Evolutionary conservation across 2,888 invertebrate genomes (phyloP).

Genomic region (Thelaira solivaga): DNA sequence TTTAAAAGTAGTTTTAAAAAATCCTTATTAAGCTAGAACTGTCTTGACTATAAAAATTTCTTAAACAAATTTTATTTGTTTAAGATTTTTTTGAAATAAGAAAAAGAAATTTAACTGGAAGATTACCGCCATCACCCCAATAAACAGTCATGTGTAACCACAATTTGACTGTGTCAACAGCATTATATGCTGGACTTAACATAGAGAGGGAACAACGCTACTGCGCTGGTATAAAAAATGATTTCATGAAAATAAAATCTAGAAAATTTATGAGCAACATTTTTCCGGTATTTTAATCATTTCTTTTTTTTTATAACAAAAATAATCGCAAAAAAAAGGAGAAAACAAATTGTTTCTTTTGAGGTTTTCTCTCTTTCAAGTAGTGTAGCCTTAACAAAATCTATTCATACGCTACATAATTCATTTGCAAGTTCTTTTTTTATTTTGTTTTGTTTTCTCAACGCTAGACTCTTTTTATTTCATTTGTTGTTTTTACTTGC

Average conservation of each 20-base stretch:
- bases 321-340: background rate
- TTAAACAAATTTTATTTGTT: background rate
- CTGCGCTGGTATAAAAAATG: background rate
- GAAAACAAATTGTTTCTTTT: constrained; percentile 22
- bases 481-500: background rate
- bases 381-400: background rate
- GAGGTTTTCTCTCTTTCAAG: background rate
- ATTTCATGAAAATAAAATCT: constrained; percentile 7
- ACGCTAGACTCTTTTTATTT: background rate
- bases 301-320: background rate
- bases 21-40: too few species aligned
- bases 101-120: too few species aligned
- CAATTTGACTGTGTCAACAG: constrained; percentile 11
- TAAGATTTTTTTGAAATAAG: background rate
- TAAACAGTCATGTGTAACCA: background rate
- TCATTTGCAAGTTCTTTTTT: background rate
- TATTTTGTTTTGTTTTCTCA: background rate
- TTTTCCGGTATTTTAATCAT: constrained; percentile 44
- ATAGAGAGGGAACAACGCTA: background rate
- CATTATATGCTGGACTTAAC: constrained; percentile 11
- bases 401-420: constrained; percentile 37
- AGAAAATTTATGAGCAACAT: constrained; percentile 38
- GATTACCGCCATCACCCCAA: background rate
- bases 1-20: too few species aligned
- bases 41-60: too few species aligned